Evolutionary conservation across 37 sponge, comb jelly and placozoan species (phyloP), one percentile per base, ranked within the genome.

Genomic region (Spongilla lacustris): DNA sequence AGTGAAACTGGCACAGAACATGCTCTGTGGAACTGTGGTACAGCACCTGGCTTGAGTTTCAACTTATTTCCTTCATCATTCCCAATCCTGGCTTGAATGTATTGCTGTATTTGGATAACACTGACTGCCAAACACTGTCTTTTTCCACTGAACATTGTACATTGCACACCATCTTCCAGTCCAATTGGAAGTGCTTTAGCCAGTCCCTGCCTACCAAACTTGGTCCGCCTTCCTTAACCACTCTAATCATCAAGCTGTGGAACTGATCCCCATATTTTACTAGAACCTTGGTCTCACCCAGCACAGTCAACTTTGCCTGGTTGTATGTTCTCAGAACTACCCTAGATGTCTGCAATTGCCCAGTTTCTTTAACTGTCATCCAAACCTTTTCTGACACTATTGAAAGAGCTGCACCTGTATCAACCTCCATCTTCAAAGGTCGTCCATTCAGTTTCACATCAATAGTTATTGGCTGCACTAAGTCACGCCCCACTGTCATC

Each of bases 21-120:
- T 75, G 76, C 34, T 75, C 30, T 75, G 35, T 32, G 76, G 35
- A 75, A 75, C 34, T 32, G 30, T 32, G 76, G 34, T 33, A 33
- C 30, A 33, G 34, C 24, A 24, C 76, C 34, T 33, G 76, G 76
- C 11, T 75, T 28, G 30, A 75, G 34, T 27, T 75, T 28, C 24
- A 75, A 24, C 35, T 6, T 75, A 27, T 24, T 33, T 23, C 35
- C 4, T 27, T 33, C 34, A 75, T 33, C 32, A 32, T 32, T 23
- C 34, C 30, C 30, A 75, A 32, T 27, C 76, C 76, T 33, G 26
- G 34, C 5, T 75, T 28, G 76, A 75, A 75, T 33, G 11, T 32
- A 5, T 75, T 33, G 34, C 23, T 33, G 33, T 75, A 30, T 32
- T 30, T 75, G 23, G 24, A 29, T 25, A 69, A 28, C 70, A 69